phyloP scores from a whole-genome alignment of 2,888 invertebrate species.

The Formica aserva region DNA sequence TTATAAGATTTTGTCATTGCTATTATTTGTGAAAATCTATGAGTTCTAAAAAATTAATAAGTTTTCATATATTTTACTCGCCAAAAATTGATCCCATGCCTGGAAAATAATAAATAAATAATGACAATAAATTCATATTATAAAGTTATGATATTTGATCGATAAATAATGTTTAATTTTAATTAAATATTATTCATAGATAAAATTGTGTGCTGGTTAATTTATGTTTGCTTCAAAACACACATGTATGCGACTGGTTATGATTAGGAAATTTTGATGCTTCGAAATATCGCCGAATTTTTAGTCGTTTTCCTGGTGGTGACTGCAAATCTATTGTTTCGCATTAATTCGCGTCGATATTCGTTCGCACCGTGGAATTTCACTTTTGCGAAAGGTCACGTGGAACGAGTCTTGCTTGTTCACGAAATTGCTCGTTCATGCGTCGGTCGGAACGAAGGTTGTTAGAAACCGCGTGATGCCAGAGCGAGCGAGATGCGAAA shows the following conservation, averaged over 20 bases:
- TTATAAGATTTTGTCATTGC: neutral
- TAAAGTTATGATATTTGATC: neutral
- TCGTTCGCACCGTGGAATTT: neutral
- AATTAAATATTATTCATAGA: neutral
- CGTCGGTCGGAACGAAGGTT: neutral
- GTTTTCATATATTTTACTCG: neutral
- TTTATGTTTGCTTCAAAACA: neutral
- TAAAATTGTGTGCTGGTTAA: neutral
- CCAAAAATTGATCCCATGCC: neutral
- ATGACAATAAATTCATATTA: neutral
- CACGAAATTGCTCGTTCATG: neutral
- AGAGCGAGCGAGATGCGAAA: neutral
- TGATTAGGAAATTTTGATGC: neutral
- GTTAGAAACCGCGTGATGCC: neutral
- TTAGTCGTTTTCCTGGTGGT: neutral
- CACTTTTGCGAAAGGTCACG: neutral
- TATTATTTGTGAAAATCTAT: neutral
- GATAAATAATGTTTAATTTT: neutral
- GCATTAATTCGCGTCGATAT: neutral
- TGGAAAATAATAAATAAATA: conserved; percentile 2
- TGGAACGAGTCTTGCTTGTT: neutral
- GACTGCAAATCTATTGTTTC: neutral
- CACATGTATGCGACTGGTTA: neutral
- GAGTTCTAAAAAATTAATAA: neutral
- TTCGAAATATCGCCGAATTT: neutral